These are phyloP conservation scores for Trypoxylus dichotomus DNA, from an alignment of 1,140 invertebrate genomes.

Conservation along the genomic window DNA sequence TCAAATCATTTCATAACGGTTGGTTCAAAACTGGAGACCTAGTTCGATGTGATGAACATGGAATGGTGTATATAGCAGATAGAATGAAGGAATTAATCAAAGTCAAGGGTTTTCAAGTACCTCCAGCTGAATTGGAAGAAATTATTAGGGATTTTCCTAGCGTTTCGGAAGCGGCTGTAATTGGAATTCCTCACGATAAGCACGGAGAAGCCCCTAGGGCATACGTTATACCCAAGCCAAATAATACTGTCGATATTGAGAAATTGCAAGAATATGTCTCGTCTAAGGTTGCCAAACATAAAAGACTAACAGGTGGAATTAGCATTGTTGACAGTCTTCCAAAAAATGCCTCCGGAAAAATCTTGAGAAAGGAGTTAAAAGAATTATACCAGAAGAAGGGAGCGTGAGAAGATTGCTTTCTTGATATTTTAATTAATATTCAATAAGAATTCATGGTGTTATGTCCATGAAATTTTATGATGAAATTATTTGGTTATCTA, in stretches of 20 bases:
- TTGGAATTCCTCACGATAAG: slow-evolving; percentile 77
- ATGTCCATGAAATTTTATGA: too few relatives aligned
- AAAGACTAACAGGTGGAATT: slow-evolving; percentile 55
- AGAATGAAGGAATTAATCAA: slow-evolving; percentile 84
- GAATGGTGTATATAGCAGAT: slow-evolving; percentile 70
- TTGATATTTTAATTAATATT: not conserved
- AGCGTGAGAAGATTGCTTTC: not conserved
- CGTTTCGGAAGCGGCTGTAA: slow-evolving; percentile 78
- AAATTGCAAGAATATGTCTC: slow-evolving; percentile 50
- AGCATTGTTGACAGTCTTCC: slow-evolving; percentile 61
- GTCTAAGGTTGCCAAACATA: slow-evolving; percentile 49
- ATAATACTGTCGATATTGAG: slow-evolving; percentile 41
- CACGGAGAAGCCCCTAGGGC: slow-evolving; percentile 74
- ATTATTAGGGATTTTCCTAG: slow-evolving; percentile 75
- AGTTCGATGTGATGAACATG: slow-evolving; percentile 66
- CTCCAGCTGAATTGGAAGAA: slow-evolving; percentile 86
- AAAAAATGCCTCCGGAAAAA: slow-evolving; percentile 67
- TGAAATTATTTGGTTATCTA: too few relatives aligned
- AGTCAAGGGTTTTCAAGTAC: slow-evolving; percentile 78
- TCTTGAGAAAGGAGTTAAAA: not conserved
- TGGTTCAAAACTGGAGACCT: slow-evolving; percentile 81
- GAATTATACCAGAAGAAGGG: not conserved
- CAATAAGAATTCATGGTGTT: too few relatives aligned
- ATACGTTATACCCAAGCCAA: slow-evolving; percentile 61
- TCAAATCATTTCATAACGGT: slow-evolving; percentile 65